Percentiles rank a stretch among this genome's conserved stretches.
phyloP scores from a whole-genome alignment of 2,797 vertebrate species.

The Dallia pectoralis region DNA sequence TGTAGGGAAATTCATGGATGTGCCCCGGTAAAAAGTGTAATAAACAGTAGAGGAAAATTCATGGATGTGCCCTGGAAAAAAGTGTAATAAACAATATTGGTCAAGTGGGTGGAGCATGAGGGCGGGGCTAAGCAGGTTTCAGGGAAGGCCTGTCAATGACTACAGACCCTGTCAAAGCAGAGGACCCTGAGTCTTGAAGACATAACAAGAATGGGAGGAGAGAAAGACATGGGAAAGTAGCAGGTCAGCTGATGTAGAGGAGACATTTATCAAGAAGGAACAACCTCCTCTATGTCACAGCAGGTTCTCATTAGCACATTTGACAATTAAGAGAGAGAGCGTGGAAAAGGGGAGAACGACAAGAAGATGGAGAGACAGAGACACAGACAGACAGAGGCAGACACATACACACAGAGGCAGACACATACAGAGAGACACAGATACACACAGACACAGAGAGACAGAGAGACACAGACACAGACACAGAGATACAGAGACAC shows the following conservation, averaged over 20 bases:
- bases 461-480: neutral
- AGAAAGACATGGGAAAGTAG: neutral
- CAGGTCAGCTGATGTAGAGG: neutral
- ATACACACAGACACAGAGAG: neutral
- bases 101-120: neutral
- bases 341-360: neutral
- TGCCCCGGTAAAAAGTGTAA: too few species aligned
- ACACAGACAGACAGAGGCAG: neutral
- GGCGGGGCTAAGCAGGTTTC: neutral
- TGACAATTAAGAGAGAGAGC: neutral
- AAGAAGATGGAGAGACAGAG: neutral
- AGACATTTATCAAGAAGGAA: neutral
- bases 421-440: neutral
- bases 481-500: neutral
- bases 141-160: neutral
- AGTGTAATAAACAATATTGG: too few species aligned
- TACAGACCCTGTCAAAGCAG: neutral
- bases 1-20: too few species aligned
- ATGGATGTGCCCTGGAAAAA: too few species aligned
- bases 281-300: neutral
- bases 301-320: neutral
- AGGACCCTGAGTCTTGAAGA: neutral
- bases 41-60: too few species aligned
- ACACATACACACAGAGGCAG: neutral
- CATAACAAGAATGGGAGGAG: neutral